Conservation (phyloP, 2,113 vertebrate species). For the Riparia riparia region DNA sequence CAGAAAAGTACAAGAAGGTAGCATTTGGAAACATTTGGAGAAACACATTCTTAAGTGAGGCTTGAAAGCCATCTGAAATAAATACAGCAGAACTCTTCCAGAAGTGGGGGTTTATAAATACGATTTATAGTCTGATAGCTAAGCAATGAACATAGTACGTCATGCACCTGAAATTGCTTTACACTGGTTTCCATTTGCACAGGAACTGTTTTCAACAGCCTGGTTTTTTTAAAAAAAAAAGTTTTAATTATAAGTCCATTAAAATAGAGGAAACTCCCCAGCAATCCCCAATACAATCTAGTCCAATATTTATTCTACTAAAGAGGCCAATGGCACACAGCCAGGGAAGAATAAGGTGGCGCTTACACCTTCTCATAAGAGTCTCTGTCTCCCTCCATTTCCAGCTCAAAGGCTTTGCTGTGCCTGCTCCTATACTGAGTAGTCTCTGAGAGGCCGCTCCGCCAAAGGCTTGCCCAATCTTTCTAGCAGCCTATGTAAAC, state of each 20-base stretch:
- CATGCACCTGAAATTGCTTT: conserved; percentile 5
- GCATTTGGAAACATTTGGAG: not conserved
- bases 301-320: not conserved
- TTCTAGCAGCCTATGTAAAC: not conserved
- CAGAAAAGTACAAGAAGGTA: not conserved
- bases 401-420: not conserved
- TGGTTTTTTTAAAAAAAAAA: not conserved
- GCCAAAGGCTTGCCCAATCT: not conserved
- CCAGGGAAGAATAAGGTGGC: not conserved
- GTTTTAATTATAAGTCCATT: not conserved
- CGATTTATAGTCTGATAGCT: conserved; percentile 20
- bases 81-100: not conserved
- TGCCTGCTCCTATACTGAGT: not conserved
- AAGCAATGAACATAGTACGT: not conserved
- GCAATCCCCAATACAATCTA: not conserved
- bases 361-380: not conserved
- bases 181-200: conserved; percentile 4
- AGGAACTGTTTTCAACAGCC: conserved; percentile 7
- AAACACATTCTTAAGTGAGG: not conserved
- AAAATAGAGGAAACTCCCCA: not conserved
- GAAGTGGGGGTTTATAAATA: not conserved
- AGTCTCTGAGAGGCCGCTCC: not conserved
- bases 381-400: not conserved
- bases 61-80: conserved; percentile 2
- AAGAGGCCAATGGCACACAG: not conserved